Percentiles rank a stretch among this genome's conserved stretches.
These are phyloP conservation scores for Tipula vernalis DNA, from an alignment of 2,888 invertebrate species.

Conservation along the genomic window DNA sequence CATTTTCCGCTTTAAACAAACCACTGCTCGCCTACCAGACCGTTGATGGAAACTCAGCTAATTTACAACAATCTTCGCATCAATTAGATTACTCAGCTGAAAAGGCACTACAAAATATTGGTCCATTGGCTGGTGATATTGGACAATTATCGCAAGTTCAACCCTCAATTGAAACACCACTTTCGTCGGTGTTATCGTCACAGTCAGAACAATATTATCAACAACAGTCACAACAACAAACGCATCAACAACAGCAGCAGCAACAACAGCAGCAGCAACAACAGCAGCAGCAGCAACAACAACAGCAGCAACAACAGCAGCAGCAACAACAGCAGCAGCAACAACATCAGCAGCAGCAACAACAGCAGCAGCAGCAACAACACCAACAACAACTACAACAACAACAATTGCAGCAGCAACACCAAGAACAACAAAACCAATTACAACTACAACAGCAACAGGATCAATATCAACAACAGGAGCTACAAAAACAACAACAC, in stretches of 20 bases:
- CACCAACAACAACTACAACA: conserved; percentile 17
- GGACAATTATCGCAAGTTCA: conserved; percentile 15
- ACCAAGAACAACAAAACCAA: conserved; percentile 14
- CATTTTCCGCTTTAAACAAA: conserved; percentile 24
- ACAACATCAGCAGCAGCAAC: neutral
- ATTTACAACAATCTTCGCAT: conserved; percentile 10
- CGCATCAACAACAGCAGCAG: conserved; percentile 23
- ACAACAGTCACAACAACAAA: conserved; percentile 19
- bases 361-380: conserved; percentile 19
- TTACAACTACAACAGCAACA: conserved; percentile 18
- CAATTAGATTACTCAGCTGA: neutral
- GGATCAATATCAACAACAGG: conserved; percentile 17
- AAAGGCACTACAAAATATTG: conserved; percentile 13
- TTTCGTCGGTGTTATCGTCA: neutral
- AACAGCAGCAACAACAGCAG: conserved; percentile 33
- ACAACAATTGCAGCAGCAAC: conserved; percentile 14
- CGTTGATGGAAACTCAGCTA: conserved; percentile 11
- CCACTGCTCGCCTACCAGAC: conserved; percentile 13
- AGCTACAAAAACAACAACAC: conserved; percentile 21
- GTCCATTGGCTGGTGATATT: conserved; percentile 6
- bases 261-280: conserved; percentile 23
- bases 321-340: neutral
- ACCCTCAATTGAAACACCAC: neutral
- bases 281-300: conserved; percentile 24
- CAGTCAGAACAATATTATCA: conserved; percentile 6